These are phyloP conservation scores for Holacanthella duospinosa DNA, from an alignment of 2,888 invertebrate genomes.

Conservation along the genomic window DNA sequence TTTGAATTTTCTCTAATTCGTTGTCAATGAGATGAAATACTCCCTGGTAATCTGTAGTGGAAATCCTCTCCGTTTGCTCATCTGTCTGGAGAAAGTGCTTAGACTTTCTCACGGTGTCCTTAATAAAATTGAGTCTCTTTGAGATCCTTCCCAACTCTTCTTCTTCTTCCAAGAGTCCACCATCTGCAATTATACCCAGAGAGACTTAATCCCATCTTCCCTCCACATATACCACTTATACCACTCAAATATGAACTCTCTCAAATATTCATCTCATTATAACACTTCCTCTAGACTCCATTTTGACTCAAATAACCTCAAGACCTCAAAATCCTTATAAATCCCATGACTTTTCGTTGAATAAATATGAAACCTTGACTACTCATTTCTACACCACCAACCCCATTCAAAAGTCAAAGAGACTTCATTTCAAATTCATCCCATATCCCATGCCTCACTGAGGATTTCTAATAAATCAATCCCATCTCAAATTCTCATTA, in stretches of 20 bases:
- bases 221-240: neutral
- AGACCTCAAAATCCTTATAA: neutral
- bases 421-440: too few species aligned
- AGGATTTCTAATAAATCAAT: too few species aligned
- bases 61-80: neutral
- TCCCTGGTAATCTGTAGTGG: neutral
- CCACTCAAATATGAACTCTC: too few species aligned
- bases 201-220: neutral
- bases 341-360: too few species aligned
- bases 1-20: slow-evolving; percentile 35
- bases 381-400: too few species aligned
- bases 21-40: slow-evolving; percentile 9
- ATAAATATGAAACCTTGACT: too few species aligned
- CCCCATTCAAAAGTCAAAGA: too few species aligned
- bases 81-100: neutral
- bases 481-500: too few species aligned
- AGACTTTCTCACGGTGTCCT: neutral
- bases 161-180: slow-evolving; percentile 16
- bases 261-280: slow-evolving; percentile 2
- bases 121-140: slow-evolving; percentile 25
- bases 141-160: slow-evolving; percentile 33
- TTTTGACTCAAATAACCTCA: neutral
- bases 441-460: too few species aligned
- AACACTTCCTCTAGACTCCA: neutral
- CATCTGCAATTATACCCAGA: slow-evolving; percentile 20